phyloP scores from a whole-genome alignment of 2,888 invertebrate species.

The Augochlorella aurata region DNA sequence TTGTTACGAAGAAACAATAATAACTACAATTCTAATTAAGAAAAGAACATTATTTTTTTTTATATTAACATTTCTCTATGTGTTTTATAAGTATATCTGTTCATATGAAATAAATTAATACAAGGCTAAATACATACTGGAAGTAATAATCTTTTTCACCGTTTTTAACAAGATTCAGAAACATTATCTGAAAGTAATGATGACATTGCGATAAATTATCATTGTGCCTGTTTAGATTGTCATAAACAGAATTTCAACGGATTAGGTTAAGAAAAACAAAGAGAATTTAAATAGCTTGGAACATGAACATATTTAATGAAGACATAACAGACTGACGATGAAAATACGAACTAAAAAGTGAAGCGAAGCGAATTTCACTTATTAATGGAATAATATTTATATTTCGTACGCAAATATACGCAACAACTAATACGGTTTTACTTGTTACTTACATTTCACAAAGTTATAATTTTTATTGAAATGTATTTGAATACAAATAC shows the following conservation, averaged over 20 bases:
- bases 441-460: conserved; percentile 63
- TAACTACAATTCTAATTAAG: conserved; percentile 15
- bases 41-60: conserved; percentile 12
- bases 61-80: not conserved
- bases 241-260: conserved; percentile 41
- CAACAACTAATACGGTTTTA: conserved; percentile 16
- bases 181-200: conserved; percentile 17
- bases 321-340: conserved; percentile 36
- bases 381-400: conserved; percentile 51
- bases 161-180: conserved; percentile 10
- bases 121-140: not conserved
- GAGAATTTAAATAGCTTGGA: conserved; percentile 34
- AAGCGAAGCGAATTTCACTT: conserved; percentile 55
- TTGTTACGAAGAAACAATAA: no score
- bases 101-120: not conserved
- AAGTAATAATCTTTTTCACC: conserved; percentile 1
- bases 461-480: not conserved
- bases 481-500: not conserved
- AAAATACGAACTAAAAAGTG: conserved; percentile 29
- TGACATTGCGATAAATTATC: conserved; percentile 56
- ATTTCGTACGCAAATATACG: conserved; percentile 14
- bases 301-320: conserved; percentile 29
- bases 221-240: conserved; percentile 42
- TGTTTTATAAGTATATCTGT: not conserved
- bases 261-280: conserved; percentile 46